A percentile compares a stretch with the other conserved stretches of the same genome.
Conservation (phyloP, 2,113 vertebrate species). For the Hippocampus guttulatus region DNA sequence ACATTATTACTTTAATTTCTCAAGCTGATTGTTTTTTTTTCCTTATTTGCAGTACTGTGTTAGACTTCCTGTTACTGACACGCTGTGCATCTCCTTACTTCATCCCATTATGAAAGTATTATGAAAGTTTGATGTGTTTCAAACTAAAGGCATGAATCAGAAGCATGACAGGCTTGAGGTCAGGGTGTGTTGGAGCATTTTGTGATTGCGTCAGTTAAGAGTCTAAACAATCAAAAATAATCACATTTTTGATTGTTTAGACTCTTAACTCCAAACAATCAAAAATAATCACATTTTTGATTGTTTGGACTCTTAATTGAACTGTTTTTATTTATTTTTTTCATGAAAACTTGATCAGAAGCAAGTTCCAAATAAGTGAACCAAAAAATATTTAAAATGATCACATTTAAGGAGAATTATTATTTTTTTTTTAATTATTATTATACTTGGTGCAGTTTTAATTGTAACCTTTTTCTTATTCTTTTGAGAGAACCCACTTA, state of each 20-base stretch:
- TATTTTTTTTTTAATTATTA: not conserved
- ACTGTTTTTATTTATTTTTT: not conserved
- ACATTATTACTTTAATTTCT: not conserved
- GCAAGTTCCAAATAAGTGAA: not conserved
- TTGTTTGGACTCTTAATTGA: not conserved
- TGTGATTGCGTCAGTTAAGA: not conserved
- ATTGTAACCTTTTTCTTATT: not conserved
- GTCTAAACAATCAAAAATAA: no score
- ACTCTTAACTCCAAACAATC: not conserved
- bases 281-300: not conserved
- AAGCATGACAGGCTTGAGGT: conserved; percentile 8
- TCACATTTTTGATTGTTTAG: not conserved
- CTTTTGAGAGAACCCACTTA: not conserved
- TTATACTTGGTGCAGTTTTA: not conserved
- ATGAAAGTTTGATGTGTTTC: conserved; percentile 27
- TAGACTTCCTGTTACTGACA: not conserved
- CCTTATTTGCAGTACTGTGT: not conserved
- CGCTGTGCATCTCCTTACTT: conserved; percentile 6
- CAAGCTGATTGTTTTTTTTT: not conserved
- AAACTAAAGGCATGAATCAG: conserved; percentile 29
- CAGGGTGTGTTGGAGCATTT: not conserved
- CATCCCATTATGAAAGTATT: conserved; percentile 8
- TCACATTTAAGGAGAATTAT: not conserved
- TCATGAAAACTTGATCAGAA: not conserved
- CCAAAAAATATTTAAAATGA: not conserved